Conservation (phyloP, 2,113 vertebrate species). For the Chitala chitala region DNA sequence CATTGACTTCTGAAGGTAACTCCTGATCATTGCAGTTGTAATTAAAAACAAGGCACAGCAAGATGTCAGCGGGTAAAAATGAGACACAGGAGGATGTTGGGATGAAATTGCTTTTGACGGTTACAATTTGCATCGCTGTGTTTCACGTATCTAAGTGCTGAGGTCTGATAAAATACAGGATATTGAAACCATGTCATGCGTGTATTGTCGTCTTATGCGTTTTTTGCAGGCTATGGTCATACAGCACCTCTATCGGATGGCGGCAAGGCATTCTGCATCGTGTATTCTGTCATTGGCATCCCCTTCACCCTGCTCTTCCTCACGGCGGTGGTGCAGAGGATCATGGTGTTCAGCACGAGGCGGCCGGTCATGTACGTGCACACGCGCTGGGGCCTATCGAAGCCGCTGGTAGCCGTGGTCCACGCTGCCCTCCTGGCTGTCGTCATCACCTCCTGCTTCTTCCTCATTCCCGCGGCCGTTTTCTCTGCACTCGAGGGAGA, state of each 20-base stretch:
- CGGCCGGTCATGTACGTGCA: slow-evolving; percentile 79
- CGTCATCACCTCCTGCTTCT: slow-evolving; percentile 63
- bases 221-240: slow-evolving; percentile 84
- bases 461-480: slow-evolving; percentile 82
- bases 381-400: slow-evolving; percentile 77
- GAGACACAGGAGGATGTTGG: too few relatives aligned
- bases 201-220: too few relatives aligned
- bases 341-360: slow-evolving; percentile 70
- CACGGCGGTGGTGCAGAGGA: slow-evolving; percentile 79
- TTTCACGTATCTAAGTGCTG: too few relatives aligned
- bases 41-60: too few relatives aligned
- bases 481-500: slow-evolving; percentile 77
- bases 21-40: too few relatives aligned
- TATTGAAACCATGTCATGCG: too few relatives aligned
- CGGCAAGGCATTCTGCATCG: slow-evolving; percentile 90
- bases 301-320: slow-evolving; percentile 90
- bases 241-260: slow-evolving; percentile 88
- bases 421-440: slow-evolving; percentile 69
- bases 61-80: too few relatives aligned
- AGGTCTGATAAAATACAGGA: too few relatives aligned
- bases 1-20: too few relatives aligned
- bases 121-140: too few relatives aligned
- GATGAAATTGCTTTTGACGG: too few relatives aligned
- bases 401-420: slow-evolving; percentile 65
- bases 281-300: slow-evolving; percentile 87